Evolutionary conservation across 2,888 invertebrate species (phyloP).

Genomic region (Trimorus sp.): DNA sequence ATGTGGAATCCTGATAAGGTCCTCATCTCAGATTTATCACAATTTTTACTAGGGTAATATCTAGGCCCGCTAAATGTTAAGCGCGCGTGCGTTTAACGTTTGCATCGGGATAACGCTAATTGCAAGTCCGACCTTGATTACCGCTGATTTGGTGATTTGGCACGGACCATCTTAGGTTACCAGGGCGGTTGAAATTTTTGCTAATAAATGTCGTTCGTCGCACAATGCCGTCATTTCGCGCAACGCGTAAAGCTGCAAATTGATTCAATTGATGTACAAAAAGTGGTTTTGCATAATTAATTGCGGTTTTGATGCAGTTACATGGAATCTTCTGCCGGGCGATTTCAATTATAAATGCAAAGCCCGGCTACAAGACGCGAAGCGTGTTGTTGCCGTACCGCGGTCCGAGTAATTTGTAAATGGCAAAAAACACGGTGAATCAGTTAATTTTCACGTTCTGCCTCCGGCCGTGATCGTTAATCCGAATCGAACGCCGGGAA

Average conservation of each 20-base stretch:
- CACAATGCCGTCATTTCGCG: too few species aligned
- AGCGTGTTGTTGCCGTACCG: too few species aligned
- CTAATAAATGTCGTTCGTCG: too few species aligned
- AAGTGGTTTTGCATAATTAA: too few species aligned
- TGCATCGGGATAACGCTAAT: constrained; percentile 18
- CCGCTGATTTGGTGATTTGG: neutral
- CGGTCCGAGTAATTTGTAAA: constrained; percentile 27
- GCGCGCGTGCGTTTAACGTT: constrained; percentile 8
- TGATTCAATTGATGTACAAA: constrained; percentile 11
- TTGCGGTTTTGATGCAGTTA: too few species aligned
- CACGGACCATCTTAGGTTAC: neutral
- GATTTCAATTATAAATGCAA: too few species aligned
- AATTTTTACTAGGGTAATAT: too few species aligned
- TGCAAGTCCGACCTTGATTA: constrained; percentile 21
- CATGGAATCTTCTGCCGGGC: too few species aligned
- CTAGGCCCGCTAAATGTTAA: constrained; percentile 19
- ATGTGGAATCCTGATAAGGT: too few species aligned
- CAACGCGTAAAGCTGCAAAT: neutral
- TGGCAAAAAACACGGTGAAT: constrained; percentile 40
- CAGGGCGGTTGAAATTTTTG: neutral
- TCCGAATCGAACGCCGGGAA: constrained; percentile 50
- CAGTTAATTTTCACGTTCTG: constrained; percentile 28
- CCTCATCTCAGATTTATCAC: too few species aligned
- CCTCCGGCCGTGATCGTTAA: constrained; percentile 44
- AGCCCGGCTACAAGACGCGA: too few species aligned